A percentile compares a stretch with the other conserved stretches of the same genome.
These are phyloP conservation scores for Rhingia rostrata DNA, from an alignment of 2,888 invertebrate species.

Conservation along the genomic window DNA sequence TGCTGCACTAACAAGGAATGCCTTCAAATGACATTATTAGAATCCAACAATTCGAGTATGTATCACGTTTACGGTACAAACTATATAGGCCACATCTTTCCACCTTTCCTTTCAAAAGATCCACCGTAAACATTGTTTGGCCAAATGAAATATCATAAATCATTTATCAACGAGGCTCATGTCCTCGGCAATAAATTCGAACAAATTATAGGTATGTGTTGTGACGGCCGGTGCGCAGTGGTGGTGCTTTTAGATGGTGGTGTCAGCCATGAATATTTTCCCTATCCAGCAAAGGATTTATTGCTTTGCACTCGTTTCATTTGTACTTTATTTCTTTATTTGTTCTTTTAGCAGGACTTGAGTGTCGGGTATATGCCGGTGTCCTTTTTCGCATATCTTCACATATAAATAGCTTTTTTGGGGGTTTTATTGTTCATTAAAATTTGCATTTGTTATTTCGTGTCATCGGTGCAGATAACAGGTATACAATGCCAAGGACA, in stretches of 20 bases:
- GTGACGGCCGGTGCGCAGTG: neutral
- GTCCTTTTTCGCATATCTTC: slow-evolving; percentile 13
- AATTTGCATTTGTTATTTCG: slow-evolving; percentile 5
- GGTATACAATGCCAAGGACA: slow-evolving; percentile 26
- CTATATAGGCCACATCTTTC: neutral
- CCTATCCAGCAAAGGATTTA: slow-evolving; percentile 54
- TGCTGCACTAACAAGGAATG: no score
- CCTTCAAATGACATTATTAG: no score
- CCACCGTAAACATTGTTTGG: neutral
- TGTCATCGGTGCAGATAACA: slow-evolving; percentile 30
- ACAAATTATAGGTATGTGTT: slow-evolving; percentile 14
- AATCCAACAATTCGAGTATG: no score
- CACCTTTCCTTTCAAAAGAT: neutral
- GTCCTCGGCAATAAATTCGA: slow-evolving; percentile 40
- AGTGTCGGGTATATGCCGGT: neutral
- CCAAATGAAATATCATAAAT: slow-evolving; percentile 50
- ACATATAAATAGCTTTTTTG: neutral
- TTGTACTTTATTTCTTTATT: slow-evolving; percentile 10
- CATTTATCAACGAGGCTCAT: slow-evolving; percentile 43
- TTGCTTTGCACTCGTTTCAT: slow-evolving; percentile 41
- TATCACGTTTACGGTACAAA: no score
- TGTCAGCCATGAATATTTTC: slow-evolving; percentile 67
- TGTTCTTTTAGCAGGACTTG: slow-evolving; percentile 3
- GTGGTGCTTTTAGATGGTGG: slow-evolving; percentile 19
- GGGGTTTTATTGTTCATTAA: neutral